Evolutionary conservation across 2,113 vertebrate genomes (phyloP), one percentile per base, ranked within the genome.

Genomic region (Phalacrocorax brasilianus): DNA sequence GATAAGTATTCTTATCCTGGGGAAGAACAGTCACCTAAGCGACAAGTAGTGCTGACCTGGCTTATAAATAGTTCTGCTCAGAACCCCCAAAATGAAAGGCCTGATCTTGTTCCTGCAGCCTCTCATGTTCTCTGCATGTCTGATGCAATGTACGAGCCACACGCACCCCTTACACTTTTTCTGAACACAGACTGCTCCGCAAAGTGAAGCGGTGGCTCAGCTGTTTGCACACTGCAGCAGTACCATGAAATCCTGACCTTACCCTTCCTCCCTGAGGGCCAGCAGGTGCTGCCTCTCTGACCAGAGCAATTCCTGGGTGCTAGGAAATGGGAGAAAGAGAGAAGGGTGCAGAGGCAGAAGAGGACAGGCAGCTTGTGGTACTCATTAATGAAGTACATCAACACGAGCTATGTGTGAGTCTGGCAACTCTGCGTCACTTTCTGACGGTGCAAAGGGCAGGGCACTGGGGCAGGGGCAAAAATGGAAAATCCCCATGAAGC

Each of bases 351-450:
- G 19, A 38, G 83, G 63, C 71, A 47, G 55, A 5, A 73, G 13
- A 62, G 95, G 56, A 50, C 73, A 50, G 73, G 75, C 65, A 55
- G 85, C 72, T 35, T 5, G 10, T 20, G 80, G 47, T 52, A 32
- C 61, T 84, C 83, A 18, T 81, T 56, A 81, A 58, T 32, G 42
- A 85, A 66, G 85, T 73, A 35, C 88, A 84, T 2, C 10, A 23
- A 24, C 18, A 28, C 0, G 45, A 72, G 74, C 49, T 4, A 58
- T 0, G 5, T 1, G 1, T 2, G 52, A 59, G 61, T 6, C 33
- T 14, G 33, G 75, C 26, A 24, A 75, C 79, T 67, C 67, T 1
- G 52, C 0, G 0, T 53, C 91, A 83, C 88, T 19, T 80, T 38
- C 58, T 53, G 71, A 44, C 2, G 35, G 61, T 14, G 73, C 82